A percentile compares a stretch with the other conserved stretches of the same genome.
Evolutionary conservation across 2,113 vertebrate genomes (phyloP).

Genomic region (Thamnaconus septentrionalis): DNA sequence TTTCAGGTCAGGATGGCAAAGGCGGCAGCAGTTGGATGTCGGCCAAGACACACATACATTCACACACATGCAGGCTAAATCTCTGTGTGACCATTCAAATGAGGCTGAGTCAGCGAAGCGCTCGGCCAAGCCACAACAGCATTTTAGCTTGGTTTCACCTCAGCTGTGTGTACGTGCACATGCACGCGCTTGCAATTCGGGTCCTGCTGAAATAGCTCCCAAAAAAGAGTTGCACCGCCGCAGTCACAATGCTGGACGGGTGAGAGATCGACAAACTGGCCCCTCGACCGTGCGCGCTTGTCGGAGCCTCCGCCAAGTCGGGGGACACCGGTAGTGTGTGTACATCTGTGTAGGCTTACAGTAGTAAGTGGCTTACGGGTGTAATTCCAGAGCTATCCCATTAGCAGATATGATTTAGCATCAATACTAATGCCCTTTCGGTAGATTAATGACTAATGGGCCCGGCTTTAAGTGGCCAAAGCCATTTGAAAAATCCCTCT

Average conservation of each 20-base stretch:
- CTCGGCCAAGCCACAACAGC: constrained; percentile 49
- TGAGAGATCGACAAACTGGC: background rate
- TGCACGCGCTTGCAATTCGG: constrained; percentile 3
- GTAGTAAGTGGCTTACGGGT: constrained; percentile 43
- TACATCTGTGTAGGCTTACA: constrained; percentile 1
- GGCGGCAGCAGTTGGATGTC: constrained; percentile 56
- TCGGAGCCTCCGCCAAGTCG: background rate
- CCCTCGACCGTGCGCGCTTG: background rate
- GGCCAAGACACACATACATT: constrained; percentile 40
- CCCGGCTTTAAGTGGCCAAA: constrained; percentile 37
- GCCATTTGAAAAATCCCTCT: constrained; percentile 39
- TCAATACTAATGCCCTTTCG: constrained; percentile 51
- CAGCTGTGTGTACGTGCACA: constrained; percentile 12
- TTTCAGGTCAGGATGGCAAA: constrained; percentile 53
- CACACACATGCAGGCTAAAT: constrained; percentile 34
- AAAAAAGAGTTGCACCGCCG: constrained; percentile 15
- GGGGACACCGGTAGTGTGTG: constrained; percentile 1
- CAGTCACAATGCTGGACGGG: constrained; percentile 3
- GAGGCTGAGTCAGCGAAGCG: constrained; percentile 60
- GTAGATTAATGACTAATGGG: constrained; percentile 34
- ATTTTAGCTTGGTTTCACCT: constrained; percentile 43
- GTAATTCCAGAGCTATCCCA: constrained; percentile 45
- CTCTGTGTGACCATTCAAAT: constrained; percentile 63
- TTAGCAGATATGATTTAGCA: constrained; percentile 54
- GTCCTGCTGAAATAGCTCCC: constrained; percentile 33